These are phyloP conservation scores for Rhynchonycteris naso DNA, from an alignment of 2,797 vertebrate genomes.

Conservation along the genomic window DNA sequence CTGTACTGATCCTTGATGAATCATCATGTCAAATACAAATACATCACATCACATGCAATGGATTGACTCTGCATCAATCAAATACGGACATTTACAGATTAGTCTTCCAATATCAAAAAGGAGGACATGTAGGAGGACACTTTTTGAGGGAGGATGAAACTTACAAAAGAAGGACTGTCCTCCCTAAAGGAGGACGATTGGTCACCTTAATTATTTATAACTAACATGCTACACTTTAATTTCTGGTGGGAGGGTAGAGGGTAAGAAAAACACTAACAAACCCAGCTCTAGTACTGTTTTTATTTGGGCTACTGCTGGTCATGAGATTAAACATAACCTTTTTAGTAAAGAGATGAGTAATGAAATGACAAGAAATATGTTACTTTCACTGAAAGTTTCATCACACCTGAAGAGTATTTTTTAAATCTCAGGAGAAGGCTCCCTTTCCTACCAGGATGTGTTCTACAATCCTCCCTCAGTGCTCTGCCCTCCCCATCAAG, in stretches of 20 bases:
- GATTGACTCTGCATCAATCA: no score
- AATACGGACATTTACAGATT: no score
- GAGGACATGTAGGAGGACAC: no score
- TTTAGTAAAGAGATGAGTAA: background rate
- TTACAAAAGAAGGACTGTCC: no score
- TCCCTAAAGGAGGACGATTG: no score
- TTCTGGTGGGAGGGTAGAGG: background rate
- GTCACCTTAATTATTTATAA: background rate
- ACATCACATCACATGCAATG: no score
- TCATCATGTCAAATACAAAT: no score
- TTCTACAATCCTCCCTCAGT: background rate
- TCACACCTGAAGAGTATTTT: background rate
- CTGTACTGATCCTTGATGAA: no score
- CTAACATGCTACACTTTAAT: background rate
- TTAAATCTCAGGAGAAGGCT: background rate
- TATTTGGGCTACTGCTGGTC: background rate
- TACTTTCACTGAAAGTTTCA: slow-evolving; percentile 17
- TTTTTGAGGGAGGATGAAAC: no score
- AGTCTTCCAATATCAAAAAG: no score
- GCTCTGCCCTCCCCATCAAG: background rate
- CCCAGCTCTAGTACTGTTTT: background rate
- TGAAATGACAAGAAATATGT: slow-evolving; percentile 41
- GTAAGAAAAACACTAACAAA: background rate
- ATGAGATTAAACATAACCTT: background rate
- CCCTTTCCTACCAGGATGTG: background rate